Evolutionary conservation across 2,797 vertebrate genomes (phyloP).

Genomic region (Enteromius mattozi): DNA sequence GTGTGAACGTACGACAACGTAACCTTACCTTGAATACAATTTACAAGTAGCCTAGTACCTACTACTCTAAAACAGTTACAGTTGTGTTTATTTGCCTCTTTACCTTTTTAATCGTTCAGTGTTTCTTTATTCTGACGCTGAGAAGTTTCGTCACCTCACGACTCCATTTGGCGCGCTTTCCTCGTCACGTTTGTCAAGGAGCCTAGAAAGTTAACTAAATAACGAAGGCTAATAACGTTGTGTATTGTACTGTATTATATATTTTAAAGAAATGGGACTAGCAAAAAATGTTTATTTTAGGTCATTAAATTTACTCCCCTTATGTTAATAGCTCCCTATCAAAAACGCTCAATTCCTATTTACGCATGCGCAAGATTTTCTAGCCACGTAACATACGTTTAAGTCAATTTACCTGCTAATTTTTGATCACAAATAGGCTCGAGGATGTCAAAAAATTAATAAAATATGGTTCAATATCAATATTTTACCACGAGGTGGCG

Average conservation of each 20-base stretch:
- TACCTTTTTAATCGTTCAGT: neutral
- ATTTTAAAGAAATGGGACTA: neutral
- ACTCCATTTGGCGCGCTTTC: neutral
- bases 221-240: no score
- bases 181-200: neutral
- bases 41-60: neutral
- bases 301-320: neutral
- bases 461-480: neutral
- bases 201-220: neutral
- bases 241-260: no score
- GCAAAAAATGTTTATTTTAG: no score
- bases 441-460: neutral
- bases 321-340: neutral
- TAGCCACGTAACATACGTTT: neutral
- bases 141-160: neutral
- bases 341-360: neutral
- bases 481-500: constrained; percentile 44
- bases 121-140: neutral
- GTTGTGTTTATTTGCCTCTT: neutral
- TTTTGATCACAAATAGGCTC: neutral
- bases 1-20: neutral
- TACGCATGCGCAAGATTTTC: neutral
- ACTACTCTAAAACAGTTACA: neutral
- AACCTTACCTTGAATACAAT: neutral
- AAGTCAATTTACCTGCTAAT: neutral